These are phyloP conservation scores for Melanotus villosus DNA, from an alignment of 2,888 invertebrate genomes.

Conservation along the genomic window DNA sequence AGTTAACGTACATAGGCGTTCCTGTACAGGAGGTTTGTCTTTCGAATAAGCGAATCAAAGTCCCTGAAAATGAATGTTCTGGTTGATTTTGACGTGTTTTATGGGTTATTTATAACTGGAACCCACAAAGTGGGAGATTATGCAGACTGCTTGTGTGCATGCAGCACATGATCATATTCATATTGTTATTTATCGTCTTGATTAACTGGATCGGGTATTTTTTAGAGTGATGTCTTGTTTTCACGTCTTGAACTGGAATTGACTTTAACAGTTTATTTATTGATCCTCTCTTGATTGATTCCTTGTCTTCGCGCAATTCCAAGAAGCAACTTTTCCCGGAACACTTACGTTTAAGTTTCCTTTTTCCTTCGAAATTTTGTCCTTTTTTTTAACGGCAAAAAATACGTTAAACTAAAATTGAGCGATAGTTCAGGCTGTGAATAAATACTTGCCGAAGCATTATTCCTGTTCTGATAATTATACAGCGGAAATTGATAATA, in stretches of 20 bases:
- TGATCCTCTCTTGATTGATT: constrained; percentile 33
- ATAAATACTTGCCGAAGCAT: not conserved
- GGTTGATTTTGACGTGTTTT: constrained; percentile 62
- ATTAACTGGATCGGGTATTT: constrained; percentile 55
- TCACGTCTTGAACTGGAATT: constrained; percentile 45
- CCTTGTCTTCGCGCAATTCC: not conserved
- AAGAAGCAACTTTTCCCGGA: constrained; percentile 2
- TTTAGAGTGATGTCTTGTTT: constrained; percentile 64
- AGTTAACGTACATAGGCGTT: constrained; percentile 56
- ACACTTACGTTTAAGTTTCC: not conserved
- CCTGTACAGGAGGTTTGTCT: constrained; percentile 50
- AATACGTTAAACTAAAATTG: not conserved
- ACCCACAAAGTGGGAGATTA: constrained; percentile 59
- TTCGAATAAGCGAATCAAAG: constrained; percentile 59
- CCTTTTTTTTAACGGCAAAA: not conserved
- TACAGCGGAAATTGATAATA: constrained; percentile 2
- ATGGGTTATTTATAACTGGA: constrained; percentile 64
- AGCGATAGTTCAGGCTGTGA: not conserved
- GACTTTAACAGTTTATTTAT: constrained; percentile 45
- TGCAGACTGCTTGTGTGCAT: constrained; percentile 51
- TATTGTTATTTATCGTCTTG: constrained; percentile 60
- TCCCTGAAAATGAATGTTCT: constrained; percentile 53
- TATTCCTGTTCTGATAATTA: not conserved
- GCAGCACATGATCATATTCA: constrained; percentile 53
- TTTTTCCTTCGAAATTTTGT: not conserved